These are phyloP conservation scores for Phymanthus crucifer DNA, from an alignment of 92 coral and sea anemone species.

Conservation along the genomic window DNA sequence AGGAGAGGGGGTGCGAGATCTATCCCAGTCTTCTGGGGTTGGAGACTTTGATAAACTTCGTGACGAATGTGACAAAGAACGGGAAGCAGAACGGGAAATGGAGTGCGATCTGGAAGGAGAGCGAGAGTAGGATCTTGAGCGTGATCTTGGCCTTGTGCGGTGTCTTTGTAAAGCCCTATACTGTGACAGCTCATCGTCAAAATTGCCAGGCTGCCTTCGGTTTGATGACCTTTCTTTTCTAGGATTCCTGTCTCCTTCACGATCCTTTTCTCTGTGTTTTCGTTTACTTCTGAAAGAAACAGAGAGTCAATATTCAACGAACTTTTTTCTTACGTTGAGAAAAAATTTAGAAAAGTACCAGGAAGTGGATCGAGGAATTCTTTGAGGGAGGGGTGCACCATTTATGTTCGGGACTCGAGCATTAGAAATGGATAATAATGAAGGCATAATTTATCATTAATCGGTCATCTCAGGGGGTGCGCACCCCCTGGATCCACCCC, in stretches of 20 bases:
- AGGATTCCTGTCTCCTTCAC: conserved; percentile 12
- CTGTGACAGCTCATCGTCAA: conserved; percentile 81
- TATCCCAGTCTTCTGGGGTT: conserved; percentile 99
- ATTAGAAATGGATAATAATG: no score
- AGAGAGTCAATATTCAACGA: not conserved
- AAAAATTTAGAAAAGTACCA: no score
- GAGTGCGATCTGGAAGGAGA: conserved; percentile 75
- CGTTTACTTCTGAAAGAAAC: conserved; percentile 14
- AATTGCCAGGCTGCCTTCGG: conserved; percentile 49
- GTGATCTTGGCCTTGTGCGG: conserved; percentile 69
- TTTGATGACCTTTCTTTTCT: not conserved
- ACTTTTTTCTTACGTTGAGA: no score
- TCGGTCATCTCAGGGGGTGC: no score
- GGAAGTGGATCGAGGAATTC: no score
- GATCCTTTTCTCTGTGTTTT: conserved; percentile 24
- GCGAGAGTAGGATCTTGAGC: conserved; percentile 74
- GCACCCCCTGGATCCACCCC: no score
- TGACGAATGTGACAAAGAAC: conserved; percentile 79
- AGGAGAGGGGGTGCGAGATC: conserved; percentile 79
- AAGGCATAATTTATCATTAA: no score
- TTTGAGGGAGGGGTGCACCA: no score
- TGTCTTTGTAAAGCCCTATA: conserved; percentile 76
- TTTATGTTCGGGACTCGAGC: no score
- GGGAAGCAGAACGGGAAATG: conserved; percentile 76
- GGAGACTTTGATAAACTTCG: conserved; percentile 80